Percentiles rank a stretch among this genome's conserved stretches.
These are phyloP conservation scores for Saguinus imperator DNA, from an alignment of 2,113 vertebrate genomes.

Conservation along the genomic window DNA sequence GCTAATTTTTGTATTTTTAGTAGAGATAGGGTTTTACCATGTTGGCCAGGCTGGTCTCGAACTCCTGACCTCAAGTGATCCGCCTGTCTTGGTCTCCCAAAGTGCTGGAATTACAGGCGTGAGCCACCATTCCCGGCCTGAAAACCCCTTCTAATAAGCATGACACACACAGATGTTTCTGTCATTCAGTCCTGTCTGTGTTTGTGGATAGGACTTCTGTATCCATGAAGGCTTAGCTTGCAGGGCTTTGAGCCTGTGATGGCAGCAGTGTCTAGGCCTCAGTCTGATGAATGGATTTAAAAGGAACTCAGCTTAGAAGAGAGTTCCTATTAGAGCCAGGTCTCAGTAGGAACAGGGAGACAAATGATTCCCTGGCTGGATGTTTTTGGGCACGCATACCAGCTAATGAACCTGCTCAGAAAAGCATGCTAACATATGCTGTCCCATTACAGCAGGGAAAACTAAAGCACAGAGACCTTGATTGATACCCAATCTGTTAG, in stretches of 20 bases:
- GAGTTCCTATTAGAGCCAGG: not conserved
- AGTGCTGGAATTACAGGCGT: no score
- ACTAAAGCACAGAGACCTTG: not conserved
- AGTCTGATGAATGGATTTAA: not conserved
- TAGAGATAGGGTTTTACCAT: no score
- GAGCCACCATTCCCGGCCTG: no score
- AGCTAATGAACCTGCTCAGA: not conserved
- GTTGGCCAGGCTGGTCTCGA: no score
- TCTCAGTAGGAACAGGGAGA: not conserved
- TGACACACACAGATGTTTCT: not conserved
- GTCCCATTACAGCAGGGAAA: not conserved
- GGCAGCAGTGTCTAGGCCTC: not conserved
- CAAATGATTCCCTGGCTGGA: not conserved
- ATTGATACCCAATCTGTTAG: not conserved
- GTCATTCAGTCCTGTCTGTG: not conserved
- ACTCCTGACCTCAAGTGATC: no score
- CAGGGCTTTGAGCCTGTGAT: not conserved
- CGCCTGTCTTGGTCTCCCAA: no score
- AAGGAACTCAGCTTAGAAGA: not conserved
- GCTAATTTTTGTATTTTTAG: no score
- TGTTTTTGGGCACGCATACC: not conserved
- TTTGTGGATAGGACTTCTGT: not conserved
- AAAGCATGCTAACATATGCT: not conserved
- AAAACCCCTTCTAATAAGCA: not conserved
- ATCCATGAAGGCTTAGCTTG: not conserved